Evolutionary conservation across 2,888 invertebrate species (phyloP).

Genomic region (Lasioglossum calceatum): DNA sequence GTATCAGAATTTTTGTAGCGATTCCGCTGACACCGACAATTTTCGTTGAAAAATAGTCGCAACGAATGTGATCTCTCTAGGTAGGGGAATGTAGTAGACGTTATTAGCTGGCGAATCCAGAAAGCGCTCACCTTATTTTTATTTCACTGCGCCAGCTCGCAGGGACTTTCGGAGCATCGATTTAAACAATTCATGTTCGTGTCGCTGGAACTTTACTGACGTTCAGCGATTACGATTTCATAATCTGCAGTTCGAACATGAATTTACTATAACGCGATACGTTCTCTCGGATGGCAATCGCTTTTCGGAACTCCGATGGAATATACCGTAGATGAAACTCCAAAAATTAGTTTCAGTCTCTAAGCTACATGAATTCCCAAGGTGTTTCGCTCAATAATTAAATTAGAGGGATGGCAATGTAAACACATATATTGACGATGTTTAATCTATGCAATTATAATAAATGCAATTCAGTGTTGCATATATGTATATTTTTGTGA

Average conservation of each 20-base stretch:
- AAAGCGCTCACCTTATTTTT: slow-evolving; percentile 28
- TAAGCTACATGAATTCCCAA: not conserved
- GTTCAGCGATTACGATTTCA: not conserved
- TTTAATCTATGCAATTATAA: too few species aligned
- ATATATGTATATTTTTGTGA: not conserved
- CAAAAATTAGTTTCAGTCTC: not conserved
- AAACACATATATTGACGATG: not conserved
- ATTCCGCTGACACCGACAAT: not conserved
- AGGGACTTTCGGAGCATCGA: not conserved
- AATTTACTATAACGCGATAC: not conserved
- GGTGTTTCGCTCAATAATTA: not conserved
- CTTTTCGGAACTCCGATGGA: not conserved
- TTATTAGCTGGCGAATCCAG: not conserved
- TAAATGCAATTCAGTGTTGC: too few species aligned
- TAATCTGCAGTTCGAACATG: not conserved
- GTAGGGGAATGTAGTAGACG: not conserved
- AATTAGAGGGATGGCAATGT: not conserved
- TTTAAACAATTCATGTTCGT: slow-evolving; percentile 3
- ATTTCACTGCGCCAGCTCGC: not conserved
- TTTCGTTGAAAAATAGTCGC: not conserved
- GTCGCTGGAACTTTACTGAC: slow-evolving; percentile 4
- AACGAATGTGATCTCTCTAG: not conserved
- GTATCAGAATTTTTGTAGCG: not conserved
- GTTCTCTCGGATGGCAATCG: not conserved
- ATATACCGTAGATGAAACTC: not conserved